These are phyloP conservation scores for Cisticola juncidis DNA, from an alignment of 2,113 vertebrate genomes.

Conservation along the genomic window DNA sequence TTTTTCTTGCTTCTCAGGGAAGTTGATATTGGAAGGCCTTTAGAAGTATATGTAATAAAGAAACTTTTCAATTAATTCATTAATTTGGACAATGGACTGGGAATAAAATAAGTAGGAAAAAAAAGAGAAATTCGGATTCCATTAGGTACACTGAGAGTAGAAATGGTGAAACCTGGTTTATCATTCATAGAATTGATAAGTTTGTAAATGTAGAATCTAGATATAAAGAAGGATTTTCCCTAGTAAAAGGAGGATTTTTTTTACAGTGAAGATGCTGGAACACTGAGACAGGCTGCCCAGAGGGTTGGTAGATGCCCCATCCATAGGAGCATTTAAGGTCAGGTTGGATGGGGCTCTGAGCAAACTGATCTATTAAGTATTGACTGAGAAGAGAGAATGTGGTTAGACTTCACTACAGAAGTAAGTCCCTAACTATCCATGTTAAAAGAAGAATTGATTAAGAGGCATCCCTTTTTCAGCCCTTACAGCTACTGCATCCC, in stretches of 20 bases:
- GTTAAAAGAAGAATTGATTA: not conserved
- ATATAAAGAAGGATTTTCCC: not conserved
- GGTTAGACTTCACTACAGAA: not conserved
- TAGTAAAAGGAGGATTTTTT: not conserved
- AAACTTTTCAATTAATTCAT: not conserved
- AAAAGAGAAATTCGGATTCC: not conserved
- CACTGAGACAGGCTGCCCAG: not conserved
- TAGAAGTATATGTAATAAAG: not conserved
- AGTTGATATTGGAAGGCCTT: not conserved
- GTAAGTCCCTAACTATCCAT: not conserved
- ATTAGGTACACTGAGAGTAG: not conserved
- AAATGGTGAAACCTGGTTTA: not conserved
- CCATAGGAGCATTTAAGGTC: too few relatives aligned
- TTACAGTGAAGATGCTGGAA: fast-evolving
- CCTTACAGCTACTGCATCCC: not conserved
- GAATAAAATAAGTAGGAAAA: not conserved
- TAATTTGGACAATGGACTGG: not conserved
- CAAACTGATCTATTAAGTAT: not conserved
- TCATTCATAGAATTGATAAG: not conserved
- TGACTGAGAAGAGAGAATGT: not conserved
- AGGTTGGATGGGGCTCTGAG: not conserved
- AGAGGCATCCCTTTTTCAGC: not conserved
- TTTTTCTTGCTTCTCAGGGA: not conserved
- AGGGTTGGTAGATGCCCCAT: not conserved
- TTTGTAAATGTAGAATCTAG: not conserved